Evolutionary conservation across 1,140 invertebrate genomes (phyloP).

Genomic region (Megathymus violae): DNA sequence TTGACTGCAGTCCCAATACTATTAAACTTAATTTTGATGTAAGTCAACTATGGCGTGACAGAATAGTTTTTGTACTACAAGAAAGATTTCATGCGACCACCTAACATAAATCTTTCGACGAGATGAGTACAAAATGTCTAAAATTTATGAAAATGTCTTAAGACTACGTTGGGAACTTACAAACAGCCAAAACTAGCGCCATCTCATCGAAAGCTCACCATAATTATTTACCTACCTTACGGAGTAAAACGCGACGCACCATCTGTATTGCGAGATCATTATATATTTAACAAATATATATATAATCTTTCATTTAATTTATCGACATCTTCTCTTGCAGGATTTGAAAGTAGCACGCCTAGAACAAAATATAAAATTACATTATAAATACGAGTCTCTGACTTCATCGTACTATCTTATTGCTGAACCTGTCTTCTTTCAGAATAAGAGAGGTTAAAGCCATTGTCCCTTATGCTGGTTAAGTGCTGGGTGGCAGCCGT

Average conservation of each 20-base stretch:
- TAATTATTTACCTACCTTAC: slow-evolving; percentile 1
- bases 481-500: too few relatives aligned
- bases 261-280: slow-evolving; percentile 46
- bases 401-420: too few relatives aligned
- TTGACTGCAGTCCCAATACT: too few relatives aligned
- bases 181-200: slow-evolving; percentile 28
- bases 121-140: slow-evolving; percentile 3
- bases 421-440: too few relatives aligned
- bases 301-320: slow-evolving; percentile 48
- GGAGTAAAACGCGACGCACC: slow-evolving; percentile 25
- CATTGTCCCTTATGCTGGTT: too few relatives aligned
- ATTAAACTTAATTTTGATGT: too few relatives aligned
- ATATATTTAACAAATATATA: slow-evolving; percentile 18
- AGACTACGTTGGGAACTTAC: slow-evolving; percentile 17
- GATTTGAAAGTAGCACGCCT: slow-evolving; percentile 90
- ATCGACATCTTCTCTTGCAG: slow-evolving; percentile 88
- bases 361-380: slow-evolving; percentile 62
- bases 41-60: too few relatives aligned
- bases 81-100: not conserved
- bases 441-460: too few relatives aligned
- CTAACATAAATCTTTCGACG: not conserved
- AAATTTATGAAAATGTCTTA: not conserved
- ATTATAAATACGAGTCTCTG: too few relatives aligned
- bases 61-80: too few relatives aligned
- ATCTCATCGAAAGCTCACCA: slow-evolving; percentile 15